A percentile compares a stretch with the other conserved stretches of the same genome.
These are phyloP conservation scores for Anthopleura sola DNA, from an alignment of 64 coral and sea anemone species.

Conservation along the genomic window DNA sequence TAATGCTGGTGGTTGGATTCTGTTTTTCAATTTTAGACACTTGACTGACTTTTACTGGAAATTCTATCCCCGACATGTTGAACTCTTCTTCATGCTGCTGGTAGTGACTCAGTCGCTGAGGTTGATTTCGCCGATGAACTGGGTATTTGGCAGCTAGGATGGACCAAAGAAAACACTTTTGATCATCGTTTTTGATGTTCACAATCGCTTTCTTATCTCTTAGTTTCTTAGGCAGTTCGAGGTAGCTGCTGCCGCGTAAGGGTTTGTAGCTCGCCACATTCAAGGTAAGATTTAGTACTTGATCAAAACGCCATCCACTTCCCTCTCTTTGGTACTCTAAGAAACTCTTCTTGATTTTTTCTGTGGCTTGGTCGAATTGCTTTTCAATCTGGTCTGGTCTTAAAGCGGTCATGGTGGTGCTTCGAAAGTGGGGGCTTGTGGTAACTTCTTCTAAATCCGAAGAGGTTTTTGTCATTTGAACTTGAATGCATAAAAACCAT, in stretches of 20 bases:
- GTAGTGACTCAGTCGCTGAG: neutral
- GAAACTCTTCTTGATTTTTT: neutral
- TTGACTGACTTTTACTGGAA: conserved; percentile 24
- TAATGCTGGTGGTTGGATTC: conserved; percentile 23
- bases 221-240: conserved; percentile 23
- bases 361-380: neutral
- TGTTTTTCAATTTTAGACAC: conserved; percentile 52
- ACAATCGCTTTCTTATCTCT: conserved; percentile 24
- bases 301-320: neutral
- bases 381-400: neutral
- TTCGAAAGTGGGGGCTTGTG: conserved; percentile 25
- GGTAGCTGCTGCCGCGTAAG: conserved; percentile 36
- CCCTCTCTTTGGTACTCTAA: neutral
- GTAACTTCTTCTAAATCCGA: neutral
- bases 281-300: neutral
- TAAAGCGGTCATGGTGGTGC: neutral
- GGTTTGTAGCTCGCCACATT: neutral
- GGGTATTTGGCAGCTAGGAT: conserved; percentile 38
- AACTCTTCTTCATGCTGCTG: conserved; percentile 21
- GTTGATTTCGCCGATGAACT: neutral
- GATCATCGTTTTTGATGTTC: conserved; percentile 47
- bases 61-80: conserved; percentile 25
- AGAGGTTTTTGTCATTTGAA: conserved; percentile 17
- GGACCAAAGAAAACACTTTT: conserved; percentile 56
- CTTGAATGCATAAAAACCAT: conserved; percentile 32